Percentiles rank a stretch among this genome's conserved stretches.
phyloP scores from a whole-genome alignment of 1,140 invertebrate genomes.

The Maconellicoccus hirsutus region DNA sequence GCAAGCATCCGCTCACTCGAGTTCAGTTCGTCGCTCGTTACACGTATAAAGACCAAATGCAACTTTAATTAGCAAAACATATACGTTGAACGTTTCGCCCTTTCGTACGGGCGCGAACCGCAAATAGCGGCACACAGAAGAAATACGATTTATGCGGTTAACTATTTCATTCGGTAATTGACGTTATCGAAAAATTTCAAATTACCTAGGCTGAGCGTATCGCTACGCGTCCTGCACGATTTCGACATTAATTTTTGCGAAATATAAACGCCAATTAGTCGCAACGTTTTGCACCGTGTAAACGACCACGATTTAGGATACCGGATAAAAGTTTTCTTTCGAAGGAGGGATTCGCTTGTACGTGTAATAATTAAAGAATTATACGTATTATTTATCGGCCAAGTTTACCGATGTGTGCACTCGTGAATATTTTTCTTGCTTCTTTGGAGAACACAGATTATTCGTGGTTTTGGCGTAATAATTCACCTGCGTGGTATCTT shows the following conservation, averaged over 20 bases:
- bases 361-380: too few relatives aligned
- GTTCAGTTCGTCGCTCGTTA: neutral
- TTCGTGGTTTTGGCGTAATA: too few relatives aligned
- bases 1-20: neutral
- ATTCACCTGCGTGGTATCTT: too few relatives aligned
- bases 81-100: neutral
- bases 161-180: neutral
- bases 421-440: too few relatives aligned
- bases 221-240: neutral
- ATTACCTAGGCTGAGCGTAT: neutral
- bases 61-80: neutral
- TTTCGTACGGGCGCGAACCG: neutral
- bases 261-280: neutral
- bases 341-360: too few relatives aligned
- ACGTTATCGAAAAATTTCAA: slow-evolving; percentile 5
- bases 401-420: too few relatives aligned
- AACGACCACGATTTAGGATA: too few relatives aligned
- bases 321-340: too few relatives aligned
- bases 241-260: slow-evolving; percentile 4
- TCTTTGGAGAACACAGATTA: too few relatives aligned
- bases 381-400: too few relatives aligned
- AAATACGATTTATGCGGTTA: slow-evolving; percentile 5
- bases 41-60: slow-evolving; percentile 9
- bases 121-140: neutral
- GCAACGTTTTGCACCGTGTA: too few relatives aligned